phyloP scores from a whole-genome alignment of 2,888 invertebrate species.

The Lissonota sp. region DNA sequence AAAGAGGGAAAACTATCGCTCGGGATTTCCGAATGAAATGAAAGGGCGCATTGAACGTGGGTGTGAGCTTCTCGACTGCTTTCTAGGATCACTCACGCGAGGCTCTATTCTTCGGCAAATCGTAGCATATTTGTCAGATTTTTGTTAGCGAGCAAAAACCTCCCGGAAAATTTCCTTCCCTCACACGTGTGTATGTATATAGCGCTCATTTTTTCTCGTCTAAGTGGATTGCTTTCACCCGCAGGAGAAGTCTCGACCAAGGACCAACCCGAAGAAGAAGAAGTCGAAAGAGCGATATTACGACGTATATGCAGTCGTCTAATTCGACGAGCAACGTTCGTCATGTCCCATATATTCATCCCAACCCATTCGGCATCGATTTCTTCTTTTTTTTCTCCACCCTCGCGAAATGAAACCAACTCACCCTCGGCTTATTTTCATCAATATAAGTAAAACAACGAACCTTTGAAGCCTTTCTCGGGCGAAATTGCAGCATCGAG shows the following conservation, averaged over 20 bases:
- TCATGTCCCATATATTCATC: slow-evolving; percentile 18
- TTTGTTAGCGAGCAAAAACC: slow-evolving; percentile 81
- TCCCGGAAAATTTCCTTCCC: slow-evolving; percentile 30
- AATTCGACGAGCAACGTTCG: slow-evolving; percentile 61
- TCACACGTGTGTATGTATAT: not conserved
- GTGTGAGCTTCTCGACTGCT: slow-evolving; percentile 40
- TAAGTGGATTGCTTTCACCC: slow-evolving; percentile 82
- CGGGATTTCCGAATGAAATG: slow-evolving; percentile 30
- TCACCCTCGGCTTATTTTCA: slow-evolving; percentile 49
- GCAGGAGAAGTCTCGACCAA: slow-evolving; percentile 18
- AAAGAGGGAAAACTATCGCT: slow-evolving; percentile 1
- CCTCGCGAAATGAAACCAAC: slow-evolving; percentile 60
- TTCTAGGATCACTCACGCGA: slow-evolving; percentile 70
- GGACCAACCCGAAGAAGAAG: slow-evolving; percentile 20
- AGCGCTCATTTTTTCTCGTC: slow-evolving; percentile 53
- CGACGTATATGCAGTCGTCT: slow-evolving; percentile 72
- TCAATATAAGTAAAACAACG: slow-evolving; percentile 61
- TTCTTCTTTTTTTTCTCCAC: slow-evolving; percentile 45
- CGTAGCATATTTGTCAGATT: slow-evolving; percentile 83
- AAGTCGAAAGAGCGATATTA: slow-evolving; percentile 11
- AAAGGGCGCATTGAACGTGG: slow-evolving; percentile 48
- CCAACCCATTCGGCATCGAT: slow-evolving; percentile 57
- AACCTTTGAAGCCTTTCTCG: slow-evolving; percentile 82
- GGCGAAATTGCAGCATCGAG: slow-evolving; percentile 76
- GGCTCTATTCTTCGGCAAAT: slow-evolving; percentile 81